Base-by-base conservation (phyloP, 2,113 vertebrate genomes). In the Podarcis raffonei region DNA sequence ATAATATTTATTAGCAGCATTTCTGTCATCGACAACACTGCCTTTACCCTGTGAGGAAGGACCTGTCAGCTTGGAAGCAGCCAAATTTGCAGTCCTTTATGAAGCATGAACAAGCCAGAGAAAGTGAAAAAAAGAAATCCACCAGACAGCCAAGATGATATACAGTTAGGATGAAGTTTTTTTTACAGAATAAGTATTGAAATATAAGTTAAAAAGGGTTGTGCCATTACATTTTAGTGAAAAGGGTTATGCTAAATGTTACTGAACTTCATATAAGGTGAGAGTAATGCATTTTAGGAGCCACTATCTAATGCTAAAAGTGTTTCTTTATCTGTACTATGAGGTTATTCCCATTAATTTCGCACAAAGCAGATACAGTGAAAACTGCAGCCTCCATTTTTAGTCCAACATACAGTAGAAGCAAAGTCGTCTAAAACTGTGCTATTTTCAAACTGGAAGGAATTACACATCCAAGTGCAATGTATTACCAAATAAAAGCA, bases 1-100 rank as follows among this genome's bases (percentile, higher is more conserved):
- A 85, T 96, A 97, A 94, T 97, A 97, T 95, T 97, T 97, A 96
- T 96, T 97, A 96, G 97, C 94, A 93, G 97, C 90, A 95, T 97
- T 97, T 95, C 97, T 97, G 92, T 97, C 97, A 96, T 97, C 97
- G 94, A 95, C 94, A 95, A 97, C 95, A 95, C 95, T 97, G 95
- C 97, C 94, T 97, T 97, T 97, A 97, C 96, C 96, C 91, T 97
- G 97, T 69, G 97, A 95, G 95, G 97, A 95, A 95, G 95, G 95
- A 95, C 95, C 94, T 94, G 97, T 96, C 93, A 97, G 94, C 92
- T 96, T 97, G 94, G 97, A 93, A 96, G 96, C 84, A 94, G 96
- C 89, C 97, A 97, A 96, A 96, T 97, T 96, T 94, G 96, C 74
- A 93, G 96, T 97, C 96, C 97, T 97, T 96, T 92, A 92, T 87